Evolutionary conservation across 2,888 invertebrate species (phyloP).

Genomic region (Apodemia hepburni): DNA sequence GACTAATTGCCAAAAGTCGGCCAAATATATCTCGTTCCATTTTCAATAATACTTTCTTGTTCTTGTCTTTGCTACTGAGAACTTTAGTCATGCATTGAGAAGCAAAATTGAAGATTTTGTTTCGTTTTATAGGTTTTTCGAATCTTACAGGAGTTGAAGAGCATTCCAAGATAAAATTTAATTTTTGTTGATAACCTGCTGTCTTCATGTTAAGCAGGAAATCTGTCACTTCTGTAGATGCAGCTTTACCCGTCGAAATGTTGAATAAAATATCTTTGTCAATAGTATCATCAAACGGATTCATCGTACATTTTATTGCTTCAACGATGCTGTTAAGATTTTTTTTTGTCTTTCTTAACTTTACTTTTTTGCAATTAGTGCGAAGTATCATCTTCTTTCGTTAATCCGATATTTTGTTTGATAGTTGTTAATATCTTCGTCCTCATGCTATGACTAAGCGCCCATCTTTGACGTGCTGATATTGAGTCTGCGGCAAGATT

Average conservation of each 20-base stretch:
- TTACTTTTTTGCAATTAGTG: slow-evolving; percentile 30
- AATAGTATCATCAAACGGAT: slow-evolving; percentile 31
- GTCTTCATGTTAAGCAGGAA: slow-evolving; percentile 37
- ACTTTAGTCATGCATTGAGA: slow-evolving; percentile 32
- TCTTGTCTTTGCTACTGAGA: slow-evolving; percentile 32
- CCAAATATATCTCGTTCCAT: slow-evolving; percentile 35
- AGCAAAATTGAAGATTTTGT: slow-evolving; percentile 40
- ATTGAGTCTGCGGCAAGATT: slow-evolving; percentile 22
- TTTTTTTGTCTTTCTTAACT: slow-evolving; percentile 34
- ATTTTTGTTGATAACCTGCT: slow-evolving; percentile 32
- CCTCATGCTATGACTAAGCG: slow-evolving; percentile 39
- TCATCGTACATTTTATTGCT: slow-evolving; percentile 30
- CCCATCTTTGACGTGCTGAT: slow-evolving; percentile 40
- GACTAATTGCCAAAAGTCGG: slow-evolving; percentile 35
- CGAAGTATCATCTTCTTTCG: slow-evolving; percentile 28
- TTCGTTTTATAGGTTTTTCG: slow-evolving; percentile 35
- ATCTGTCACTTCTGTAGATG: slow-evolving; percentile 37
- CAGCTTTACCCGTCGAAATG: slow-evolving; percentile 37
- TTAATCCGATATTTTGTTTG: slow-evolving; percentile 13
- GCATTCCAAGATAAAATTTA: slow-evolving; percentile 37
- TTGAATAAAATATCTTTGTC: slow-evolving; percentile 39
- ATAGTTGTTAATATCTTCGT: slow-evolving; percentile 35
- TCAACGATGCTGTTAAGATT: slow-evolving; percentile 22
- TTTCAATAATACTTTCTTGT: slow-evolving; percentile 35
- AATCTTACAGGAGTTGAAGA: slow-evolving; percentile 34